Base-by-base conservation (phyloP, 1,140 invertebrate species). In the Bombus soroeensis region DNA sequence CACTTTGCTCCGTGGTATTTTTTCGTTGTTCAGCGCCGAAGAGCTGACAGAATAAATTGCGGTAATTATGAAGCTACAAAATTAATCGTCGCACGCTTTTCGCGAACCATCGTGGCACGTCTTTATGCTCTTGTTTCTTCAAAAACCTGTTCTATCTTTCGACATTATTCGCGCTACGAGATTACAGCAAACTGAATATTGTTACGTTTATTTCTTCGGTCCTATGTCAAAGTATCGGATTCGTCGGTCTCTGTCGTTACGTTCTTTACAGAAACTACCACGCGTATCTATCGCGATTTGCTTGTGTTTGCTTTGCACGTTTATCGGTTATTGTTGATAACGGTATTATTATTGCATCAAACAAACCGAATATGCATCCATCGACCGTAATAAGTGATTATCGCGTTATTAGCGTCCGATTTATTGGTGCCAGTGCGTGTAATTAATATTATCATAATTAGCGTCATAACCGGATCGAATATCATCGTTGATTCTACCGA, bases 1-100 rank as follows among this genome's bases (percentile, higher is more conserved):
- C 64, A 83, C 79, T 90, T 87, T 90, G 74, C 85, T 88, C 32
- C 81, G 75, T 4, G 32, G 18, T 37, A 9, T 34, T n/a, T 32
- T 83, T 74, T 34, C 81, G 34, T 66, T 37, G 34, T 34, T 32
- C 39, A 32, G 15, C 28, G 1, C 8, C 2, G 22, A 43, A 72
- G 2, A 4, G 6, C 28, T 9, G 53, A 37, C 70, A 18, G 72
- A 39, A 41, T 10, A 43, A 75, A 82, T 64, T n/a, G 37, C 25
- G 41, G 5, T 39, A 37, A 81, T 70, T 81, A 10, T 3, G 1
- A 13, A 10, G 25, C 25, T 53, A 1, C 13, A 6, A 74, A 72
- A 47, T 74, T 73, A 43, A 74, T 74, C n/a, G n/a, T 62, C 79
- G n/a, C n/a, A 22, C 22, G 37, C n/a, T 72, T n/a, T n/a, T 62